These are phyloP conservation scores for Neodiprion pinetum DNA, from an alignment of 1,140 invertebrate genomes.

Conservation along the genomic window DNA sequence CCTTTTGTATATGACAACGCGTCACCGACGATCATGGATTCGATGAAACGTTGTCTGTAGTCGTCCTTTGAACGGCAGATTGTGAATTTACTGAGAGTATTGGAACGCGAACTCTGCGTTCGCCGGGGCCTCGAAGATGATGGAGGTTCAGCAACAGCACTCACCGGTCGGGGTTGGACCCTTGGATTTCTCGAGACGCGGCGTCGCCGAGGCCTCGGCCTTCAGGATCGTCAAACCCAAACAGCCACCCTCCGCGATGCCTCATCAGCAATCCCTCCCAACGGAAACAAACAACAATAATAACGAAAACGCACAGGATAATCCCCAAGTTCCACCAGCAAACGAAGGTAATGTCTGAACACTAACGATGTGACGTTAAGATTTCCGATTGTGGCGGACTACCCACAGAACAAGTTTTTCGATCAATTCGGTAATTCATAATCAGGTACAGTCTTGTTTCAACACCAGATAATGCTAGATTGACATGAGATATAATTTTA, in stretches of 20 bases:
- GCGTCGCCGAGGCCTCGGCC: conserved; percentile 58
- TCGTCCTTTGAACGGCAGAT: too few species aligned
- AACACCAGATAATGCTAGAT: too few species aligned
- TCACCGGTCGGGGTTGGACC: conserved; percentile 59
- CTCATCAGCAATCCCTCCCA: conserved; percentile 41
- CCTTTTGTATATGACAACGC: too few species aligned
- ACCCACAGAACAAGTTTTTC: too few species aligned
- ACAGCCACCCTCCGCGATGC: conserved; percentile 42
- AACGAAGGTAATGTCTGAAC: conserved; percentile 38
- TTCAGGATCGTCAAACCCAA: conserved; percentile 60
- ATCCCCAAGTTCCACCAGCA: conserved; percentile 39
- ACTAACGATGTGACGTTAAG: not conserved
- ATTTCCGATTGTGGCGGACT: not conserved
- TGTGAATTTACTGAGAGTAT: too few species aligned
- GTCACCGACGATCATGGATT: too few species aligned
- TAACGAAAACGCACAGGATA: conserved; percentile 52
- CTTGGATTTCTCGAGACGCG: conserved; percentile 57
- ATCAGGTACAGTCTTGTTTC: too few species aligned
- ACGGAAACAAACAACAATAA: conserved; percentile 56
- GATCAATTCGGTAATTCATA: too few species aligned
- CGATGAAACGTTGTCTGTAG: too few species aligned
- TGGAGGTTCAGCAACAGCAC: conserved; percentile 61
- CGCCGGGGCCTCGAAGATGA: conserved; percentile 41
- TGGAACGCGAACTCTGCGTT: too few species aligned
- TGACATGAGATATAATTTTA: too few species aligned